Percentiles rank a stretch among this genome's conserved stretches.
Evolutionary conservation across 2,888 invertebrate species (phyloP).

Genomic region (Lacanobia wlatinum): DNA sequence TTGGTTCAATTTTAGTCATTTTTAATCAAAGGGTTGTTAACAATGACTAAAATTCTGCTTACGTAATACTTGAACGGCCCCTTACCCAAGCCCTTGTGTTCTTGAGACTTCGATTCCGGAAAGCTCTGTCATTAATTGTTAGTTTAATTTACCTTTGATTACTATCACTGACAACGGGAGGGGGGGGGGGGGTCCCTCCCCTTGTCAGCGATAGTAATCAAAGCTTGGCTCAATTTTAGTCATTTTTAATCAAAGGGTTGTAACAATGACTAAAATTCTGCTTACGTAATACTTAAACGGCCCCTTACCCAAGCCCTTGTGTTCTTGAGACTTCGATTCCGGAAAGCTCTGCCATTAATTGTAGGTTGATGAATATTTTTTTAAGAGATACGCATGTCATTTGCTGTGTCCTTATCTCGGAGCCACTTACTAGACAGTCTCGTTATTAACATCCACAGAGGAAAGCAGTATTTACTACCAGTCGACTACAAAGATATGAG

Average conservation of each 20-base stretch:
- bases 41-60: too few relatives aligned
- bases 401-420: not conserved
- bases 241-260: too few relatives aligned
- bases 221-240: too few relatives aligned
- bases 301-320: not conserved
- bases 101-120: not conserved
- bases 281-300: too few relatives aligned
- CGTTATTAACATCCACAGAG: conserved; percentile 11
- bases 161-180: too few relatives aligned
- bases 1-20: too few relatives aligned
- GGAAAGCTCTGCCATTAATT: not conserved
- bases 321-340: not conserved
- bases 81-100: not conserved
- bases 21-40: too few relatives aligned
- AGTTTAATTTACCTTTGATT: too few relatives aligned
- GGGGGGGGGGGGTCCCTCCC: too few relatives aligned
- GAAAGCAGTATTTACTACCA: conserved; percentile 33
- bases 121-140: not conserved
- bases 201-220: too few relatives aligned
- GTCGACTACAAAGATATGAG: not conserved
- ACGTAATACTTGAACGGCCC: too few relatives aligned
- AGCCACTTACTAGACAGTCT: not conserved
- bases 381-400: conserved; percentile 21
- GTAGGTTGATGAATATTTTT: not conserved
- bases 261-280: too few relatives aligned